These are phyloP conservation scores for Gallirallus australis DNA, from an alignment of 2,797 vertebrate species.

Conservation along the genomic window DNA sequence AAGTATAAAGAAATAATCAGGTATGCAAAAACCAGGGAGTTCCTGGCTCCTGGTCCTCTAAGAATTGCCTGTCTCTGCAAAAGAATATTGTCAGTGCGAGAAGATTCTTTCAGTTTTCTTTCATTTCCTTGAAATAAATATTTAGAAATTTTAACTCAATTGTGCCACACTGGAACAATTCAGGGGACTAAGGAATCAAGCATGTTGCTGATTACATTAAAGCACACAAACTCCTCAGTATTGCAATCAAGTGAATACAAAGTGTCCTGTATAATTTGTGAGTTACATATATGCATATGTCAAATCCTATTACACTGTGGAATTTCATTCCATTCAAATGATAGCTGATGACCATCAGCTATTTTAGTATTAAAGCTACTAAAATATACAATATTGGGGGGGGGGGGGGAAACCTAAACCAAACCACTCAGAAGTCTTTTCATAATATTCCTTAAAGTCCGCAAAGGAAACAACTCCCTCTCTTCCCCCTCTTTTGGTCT, in stretches of 20 bases:
- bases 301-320: not conserved
- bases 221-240: not conserved
- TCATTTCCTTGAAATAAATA: not conserved
- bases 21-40: not conserved
- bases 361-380: not conserved
- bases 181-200: not conserved
- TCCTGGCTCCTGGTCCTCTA: not conserved
- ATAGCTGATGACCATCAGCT: not conserved
- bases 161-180: not conserved
- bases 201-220: not conserved
- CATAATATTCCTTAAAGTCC: not conserved
- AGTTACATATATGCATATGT: not conserved
- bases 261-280: not conserved
- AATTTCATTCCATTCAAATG: not conserved
- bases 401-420: fast-evolving
- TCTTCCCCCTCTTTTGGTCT: not conserved
- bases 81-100: not conserved
- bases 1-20: not conserved
- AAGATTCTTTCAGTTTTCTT: not conserved
- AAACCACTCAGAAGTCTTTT: not conserved
- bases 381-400: not conserved
- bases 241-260: not conserved
- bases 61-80: not conserved
- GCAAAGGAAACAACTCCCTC: not conserved
- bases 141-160: not conserved